These are phyloP conservation scores for Mustelus asterias DNA, from an alignment of 2,113 vertebrate genomes.

Conservation along the genomic window DNA sequence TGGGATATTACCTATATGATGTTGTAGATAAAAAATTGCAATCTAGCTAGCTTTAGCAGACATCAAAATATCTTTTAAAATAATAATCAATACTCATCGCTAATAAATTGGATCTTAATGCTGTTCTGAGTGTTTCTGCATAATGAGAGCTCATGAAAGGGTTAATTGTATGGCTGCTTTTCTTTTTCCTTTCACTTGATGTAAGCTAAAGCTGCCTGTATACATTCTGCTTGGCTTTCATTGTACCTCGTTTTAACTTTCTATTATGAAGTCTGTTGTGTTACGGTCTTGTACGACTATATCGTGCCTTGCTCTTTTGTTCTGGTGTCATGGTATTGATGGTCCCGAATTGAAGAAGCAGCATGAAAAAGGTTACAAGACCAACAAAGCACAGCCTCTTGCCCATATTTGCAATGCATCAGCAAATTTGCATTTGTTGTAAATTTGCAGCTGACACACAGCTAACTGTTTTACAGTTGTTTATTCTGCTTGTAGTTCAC, in stretches of 20 bases:
- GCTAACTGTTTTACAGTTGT: not conserved
- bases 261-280: not conserved
- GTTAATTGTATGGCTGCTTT: not conserved
- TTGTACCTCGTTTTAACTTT: not conserved
- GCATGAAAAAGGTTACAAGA: not conserved
- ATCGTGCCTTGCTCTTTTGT: rapidly evolving
- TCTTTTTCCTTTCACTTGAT: not conserved
- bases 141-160: not conserved
- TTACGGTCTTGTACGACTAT: not conserved
- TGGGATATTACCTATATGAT: not conserved
- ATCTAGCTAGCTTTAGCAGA: not conserved
- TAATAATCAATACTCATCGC: not conserved
- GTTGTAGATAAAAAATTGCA: not conserved
- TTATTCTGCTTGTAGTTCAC: not conserved
- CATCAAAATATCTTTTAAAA: not conserved
- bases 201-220: not conserved
- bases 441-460: not conserved
- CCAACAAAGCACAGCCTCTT: not conserved
- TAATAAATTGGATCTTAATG: not conserved
- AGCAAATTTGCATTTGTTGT: not conserved
- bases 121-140: not conserved
- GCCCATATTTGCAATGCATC: not conserved
- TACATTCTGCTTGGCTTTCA: not conserved
- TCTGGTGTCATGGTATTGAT: conserved; percentile 39
- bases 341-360: not conserved